These are phyloP conservation scores for Panzeria rudis DNA, from an alignment of 2,888 invertebrate genomes.

Conservation along the genomic window DNA sequence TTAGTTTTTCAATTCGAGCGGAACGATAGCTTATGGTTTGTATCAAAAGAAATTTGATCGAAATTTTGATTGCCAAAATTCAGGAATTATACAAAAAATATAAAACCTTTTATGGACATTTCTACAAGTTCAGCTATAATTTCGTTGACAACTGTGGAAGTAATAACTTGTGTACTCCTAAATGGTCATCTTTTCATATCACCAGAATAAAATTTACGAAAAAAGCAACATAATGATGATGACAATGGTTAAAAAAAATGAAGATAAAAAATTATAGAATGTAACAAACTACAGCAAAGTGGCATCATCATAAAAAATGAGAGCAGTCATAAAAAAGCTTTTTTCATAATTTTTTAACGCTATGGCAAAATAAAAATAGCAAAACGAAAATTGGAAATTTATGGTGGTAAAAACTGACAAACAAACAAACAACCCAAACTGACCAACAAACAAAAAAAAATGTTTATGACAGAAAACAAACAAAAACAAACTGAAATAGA, in stretches of 20 bases:
- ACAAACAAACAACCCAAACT: conserved; percentile 32
- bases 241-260: conserved; percentile 47
- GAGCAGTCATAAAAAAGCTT: conserved; percentile 80
- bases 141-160: not conserved
- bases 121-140: conserved; percentile 4
- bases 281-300: conserved; percentile 66
- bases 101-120: no score
- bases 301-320: conserved; percentile 73
- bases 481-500: conserved; percentile 68
- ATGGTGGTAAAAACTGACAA: conserved; percentile 37
- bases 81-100: no score
- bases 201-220: conserved; percentile 39
- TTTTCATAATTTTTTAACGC: conserved; percentile 80
- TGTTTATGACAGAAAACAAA: conserved; percentile 67
- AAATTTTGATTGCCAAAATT: no score
- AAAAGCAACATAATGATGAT: conserved; percentile 52
- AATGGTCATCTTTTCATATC: conserved; percentile 69
- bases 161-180: conserved; percentile 52
- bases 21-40: no score
- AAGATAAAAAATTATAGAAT: conserved; percentile 50
- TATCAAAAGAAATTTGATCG: no score
- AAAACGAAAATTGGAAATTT: conserved; percentile 68
- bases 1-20: no score
- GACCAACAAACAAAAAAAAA: conserved; percentile 68
- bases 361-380: not conserved